Percentiles rank a stretch among this genome's conserved stretches.
These are phyloP conservation scores for Drosophila pallidifrons DNA, from an alignment of 1,140 invertebrate genomes.

Conservation along the genomic window DNA sequence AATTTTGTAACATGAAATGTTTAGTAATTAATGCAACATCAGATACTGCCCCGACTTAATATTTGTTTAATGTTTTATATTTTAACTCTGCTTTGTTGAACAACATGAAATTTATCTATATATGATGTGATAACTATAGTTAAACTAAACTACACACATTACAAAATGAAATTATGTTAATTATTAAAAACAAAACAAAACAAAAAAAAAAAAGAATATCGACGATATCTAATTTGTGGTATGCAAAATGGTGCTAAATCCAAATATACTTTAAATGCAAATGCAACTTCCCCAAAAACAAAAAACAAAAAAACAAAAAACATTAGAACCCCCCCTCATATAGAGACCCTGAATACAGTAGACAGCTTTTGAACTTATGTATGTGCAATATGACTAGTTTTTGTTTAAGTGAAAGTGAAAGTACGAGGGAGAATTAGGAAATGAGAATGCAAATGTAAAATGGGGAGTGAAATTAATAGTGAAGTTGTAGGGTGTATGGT, in stretches of 20 bases:
- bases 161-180: conserved; percentile 81
- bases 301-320: conserved; percentile 19
- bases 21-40: conserved; percentile 77
- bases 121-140: conserved; percentile 82
- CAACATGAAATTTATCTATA: conserved; percentile 80
- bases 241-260: conserved; percentile 84
- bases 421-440: neutral
- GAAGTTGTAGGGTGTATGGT: conserved; percentile 10
- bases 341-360: conserved; percentile 13
- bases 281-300: conserved; percentile 37
- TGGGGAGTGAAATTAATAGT: conserved; percentile 4
- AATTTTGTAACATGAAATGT: conserved; percentile 64
- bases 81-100: conserved; percentile 75
- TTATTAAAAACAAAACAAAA: conserved; percentile 38
- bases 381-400: conserved; percentile 88
- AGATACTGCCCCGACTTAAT: conserved; percentile 82
- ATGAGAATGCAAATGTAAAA: conserved; percentile 10
- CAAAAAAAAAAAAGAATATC: conserved; percentile 22
- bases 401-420: conserved; percentile 83
- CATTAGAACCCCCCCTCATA: conserved; percentile 1
- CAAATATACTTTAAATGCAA: conserved; percentile 80
- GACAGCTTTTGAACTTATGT: conserved; percentile 68
- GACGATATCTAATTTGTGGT: conserved; percentile 73
- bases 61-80: conserved; percentile 78
- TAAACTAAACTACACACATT: conserved; percentile 76